Percentiles rank a stretch among this genome's conserved stretches.
Conservation (phyloP, 2,797 vertebrate species). For the Melopsittacus undulatus region DNA sequence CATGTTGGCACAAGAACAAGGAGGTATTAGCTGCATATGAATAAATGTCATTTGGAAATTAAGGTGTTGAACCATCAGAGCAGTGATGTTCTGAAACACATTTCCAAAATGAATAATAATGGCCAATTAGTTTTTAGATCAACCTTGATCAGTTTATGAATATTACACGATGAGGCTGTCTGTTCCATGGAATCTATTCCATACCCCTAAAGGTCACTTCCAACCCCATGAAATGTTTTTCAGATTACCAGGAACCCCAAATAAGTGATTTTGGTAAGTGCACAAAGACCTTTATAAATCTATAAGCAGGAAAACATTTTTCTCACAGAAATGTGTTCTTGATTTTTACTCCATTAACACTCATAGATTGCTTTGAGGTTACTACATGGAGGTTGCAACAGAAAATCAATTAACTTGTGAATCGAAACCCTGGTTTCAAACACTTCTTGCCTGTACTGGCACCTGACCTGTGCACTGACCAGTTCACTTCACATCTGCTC, state of each 20-base stretch:
- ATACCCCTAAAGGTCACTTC: background rate
- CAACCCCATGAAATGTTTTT: background rate
- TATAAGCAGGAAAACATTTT: background rate
- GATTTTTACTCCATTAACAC: background rate
- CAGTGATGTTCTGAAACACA: background rate
- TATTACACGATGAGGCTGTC: background rate
- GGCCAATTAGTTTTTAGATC: background rate
- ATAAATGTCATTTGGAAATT: background rate
- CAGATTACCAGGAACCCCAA: background rate
- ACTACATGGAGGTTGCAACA: background rate
- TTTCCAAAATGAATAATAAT: background rate
- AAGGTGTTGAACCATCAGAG: background rate
- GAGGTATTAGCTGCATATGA: background rate
- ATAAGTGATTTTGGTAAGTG: background rate
- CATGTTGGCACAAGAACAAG: background rate
- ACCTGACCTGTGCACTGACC: background rate
- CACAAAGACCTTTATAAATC: background rate
- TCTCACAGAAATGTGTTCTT: background rate
- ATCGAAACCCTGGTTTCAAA: background rate
- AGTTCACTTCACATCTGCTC: background rate
- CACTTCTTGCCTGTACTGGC: background rate
- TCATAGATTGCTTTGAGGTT: background rate
- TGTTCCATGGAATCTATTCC: background rate
- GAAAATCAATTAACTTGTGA: background rate
- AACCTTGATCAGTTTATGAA: background rate